phyloP scores from a whole-genome alignment of 1,140 invertebrate genomes.

The Melanaphis sacchari region DNA sequence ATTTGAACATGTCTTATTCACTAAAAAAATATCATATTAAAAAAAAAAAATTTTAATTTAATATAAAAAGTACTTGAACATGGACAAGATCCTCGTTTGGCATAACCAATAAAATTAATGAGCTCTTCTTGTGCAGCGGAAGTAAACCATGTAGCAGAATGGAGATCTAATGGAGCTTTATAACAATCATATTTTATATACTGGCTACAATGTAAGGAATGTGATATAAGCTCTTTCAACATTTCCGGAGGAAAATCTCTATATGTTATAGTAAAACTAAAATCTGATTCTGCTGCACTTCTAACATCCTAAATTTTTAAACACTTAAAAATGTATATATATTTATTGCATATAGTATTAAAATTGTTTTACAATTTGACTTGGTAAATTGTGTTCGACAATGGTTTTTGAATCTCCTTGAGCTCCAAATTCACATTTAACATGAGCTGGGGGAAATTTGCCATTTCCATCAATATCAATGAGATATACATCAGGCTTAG shows the following conservation, averaged over 20 bases:
- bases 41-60: not conserved
- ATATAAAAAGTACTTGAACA: constrained; percentile 69
- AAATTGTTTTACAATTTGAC: constrained; percentile 71
- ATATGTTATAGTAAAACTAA: constrained; percentile 84
- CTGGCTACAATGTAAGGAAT: constrained; percentile 88
- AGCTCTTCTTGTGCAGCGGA: constrained; percentile 78
- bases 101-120: constrained; percentile 84
- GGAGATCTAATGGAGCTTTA: constrained; percentile 84
- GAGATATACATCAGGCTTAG: constrained; percentile 85
- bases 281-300: constrained; percentile 76
- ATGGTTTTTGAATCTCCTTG: constrained; percentile 81
- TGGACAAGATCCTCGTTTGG: constrained; percentile 73
- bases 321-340: not conserved
- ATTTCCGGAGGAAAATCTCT: constrained; percentile 88
- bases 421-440: constrained; percentile 89
- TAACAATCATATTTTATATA: constrained; percentile 91
- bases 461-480: constrained; percentile 88
- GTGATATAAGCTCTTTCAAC: constrained; percentile 86
- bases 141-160: constrained; percentile 89
- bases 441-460: constrained; percentile 85
- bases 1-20: constrained; percentile 80
- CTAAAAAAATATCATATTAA: constrained; percentile 63
- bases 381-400: constrained; percentile 90
- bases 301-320: constrained; percentile 71
- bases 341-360: not conserved